Evolutionary conservation across 2,113 vertebrate genomes (phyloP), one percentile per base, ranked within the genome.

Genomic region (Amphiprion percula): DNA sequence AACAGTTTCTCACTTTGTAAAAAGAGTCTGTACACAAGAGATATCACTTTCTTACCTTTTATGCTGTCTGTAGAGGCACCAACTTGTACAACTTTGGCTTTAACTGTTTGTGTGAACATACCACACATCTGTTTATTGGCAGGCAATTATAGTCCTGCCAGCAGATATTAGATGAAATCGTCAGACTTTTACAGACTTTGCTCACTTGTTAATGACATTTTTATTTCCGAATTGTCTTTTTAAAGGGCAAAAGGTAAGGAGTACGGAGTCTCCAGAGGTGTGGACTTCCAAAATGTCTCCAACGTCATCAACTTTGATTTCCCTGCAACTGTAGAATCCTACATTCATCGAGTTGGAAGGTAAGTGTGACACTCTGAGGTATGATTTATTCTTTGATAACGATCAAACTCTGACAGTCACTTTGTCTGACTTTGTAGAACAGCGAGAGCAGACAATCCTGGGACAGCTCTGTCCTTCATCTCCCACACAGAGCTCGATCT

Each of bases 281-380:
- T 99, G 8, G 98, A 99, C 74, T 99, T 99, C 92, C 97, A 98
- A 49, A 96, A 98, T 0, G 96, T 99, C 0, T 90, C 94, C 3
- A 96, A 95, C 0, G 96, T 99, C 80, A 84, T 99, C 86, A 99
- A 98, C 92, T 98, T 98, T 62, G 97, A 99, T 7, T 96, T 98
- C 9, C 98, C 98, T 0, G 33, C 71, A 0, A 92, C 93, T 0
- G 91, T 96, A 0, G 96, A 97, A 2, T 95, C 96, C 12, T 99
- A 99, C 81, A 95, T 99, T 33, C 97, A 98, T 69, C 94, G 97
- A 0, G 98, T 97, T 0, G 97, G 97, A 77, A 95, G 97, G 97
- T 98, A 21, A 2, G 88, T 7, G 12, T 1, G 16, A 14, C 12
- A 12, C 15, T 49, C 46, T 49, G 47, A 17, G 4, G 47, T 4